Base-by-base conservation (phyloP, 2,888 invertebrate genomes). In the Thymelicus lineola region DNA sequence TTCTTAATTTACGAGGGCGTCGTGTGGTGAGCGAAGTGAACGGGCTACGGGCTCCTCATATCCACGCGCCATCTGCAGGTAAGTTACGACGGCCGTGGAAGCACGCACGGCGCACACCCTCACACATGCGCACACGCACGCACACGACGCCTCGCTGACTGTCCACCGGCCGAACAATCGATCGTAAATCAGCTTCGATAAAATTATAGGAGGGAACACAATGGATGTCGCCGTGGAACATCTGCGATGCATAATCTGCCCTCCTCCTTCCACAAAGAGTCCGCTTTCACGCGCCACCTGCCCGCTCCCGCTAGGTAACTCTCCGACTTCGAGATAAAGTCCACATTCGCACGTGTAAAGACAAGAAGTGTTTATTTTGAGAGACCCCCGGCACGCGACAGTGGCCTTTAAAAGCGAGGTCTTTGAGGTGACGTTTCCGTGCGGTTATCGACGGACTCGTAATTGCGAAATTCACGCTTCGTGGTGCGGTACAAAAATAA, bases 381-480 rank as follows among this genome's bases (percentile, higher is more conserved):
- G 89, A 89, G 84, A 85, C 79, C 74, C 72, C 72, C 73, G 72
- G 74, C 82, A 78, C 53, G 73, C 86, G 76, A 90, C 79, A 86
- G 76, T 88, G 76, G 79, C 80, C 87, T 85, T 81, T 91, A 86
- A 66, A 38, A 0, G 38, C 72, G 73, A 76, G 72, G 76, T 71
- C 71, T 76, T 85, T 87, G 75, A 83, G 88, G 77, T 82, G 81
- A 81, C 80, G 84, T 85, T 93, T 79, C 86, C 79, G 70, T 83
- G 83, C 70, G 72, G 68, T 70, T 62, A 73, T 73, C 74, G 74
- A 72, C 74, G 81, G 80, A 83, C 86, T 86, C 87, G 87, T 93
- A 93, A 93, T 93, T 93, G 93, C 93, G 89, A 93, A 93, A 93
- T 93, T 93, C 91, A 93, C 93, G 93, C 93, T 93, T 86, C 89